Percentiles rank a stretch among this genome's conserved stretches.
Conservation (phyloP, 2,797 vertebrate species). For the Hypotaenidia philippensis region DNA sequence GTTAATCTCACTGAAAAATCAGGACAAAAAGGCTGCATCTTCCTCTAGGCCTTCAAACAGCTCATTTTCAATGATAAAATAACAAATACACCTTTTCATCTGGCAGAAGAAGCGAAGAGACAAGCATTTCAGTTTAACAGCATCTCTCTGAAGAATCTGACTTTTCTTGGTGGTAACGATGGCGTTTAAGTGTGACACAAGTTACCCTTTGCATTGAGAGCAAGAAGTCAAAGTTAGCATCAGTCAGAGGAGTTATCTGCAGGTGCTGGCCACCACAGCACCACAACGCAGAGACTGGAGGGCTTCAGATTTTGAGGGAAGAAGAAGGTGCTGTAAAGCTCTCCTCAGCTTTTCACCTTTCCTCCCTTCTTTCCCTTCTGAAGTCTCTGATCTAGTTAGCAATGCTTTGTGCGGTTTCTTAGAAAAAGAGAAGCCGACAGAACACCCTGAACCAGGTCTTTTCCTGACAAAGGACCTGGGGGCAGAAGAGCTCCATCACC, state of each 20-base stretch:
- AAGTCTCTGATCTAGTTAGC: background rate
- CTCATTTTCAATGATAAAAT: background rate
- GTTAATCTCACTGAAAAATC: background rate
- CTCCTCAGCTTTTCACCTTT: background rate
- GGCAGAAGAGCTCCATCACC: background rate
- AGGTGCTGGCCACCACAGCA: background rate
- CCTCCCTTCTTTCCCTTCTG: background rate
- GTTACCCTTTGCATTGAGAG: background rate
- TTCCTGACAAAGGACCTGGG: background rate
- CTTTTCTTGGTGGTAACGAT: background rate
- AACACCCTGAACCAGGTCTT: background rate
- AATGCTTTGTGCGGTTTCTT: background rate
- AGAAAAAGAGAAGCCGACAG: background rate
- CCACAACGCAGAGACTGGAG: fast-evolving
- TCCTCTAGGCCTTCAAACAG: background rate
- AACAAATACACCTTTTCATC: background rate
- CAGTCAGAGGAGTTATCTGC: background rate
- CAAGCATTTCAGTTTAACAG: background rate
- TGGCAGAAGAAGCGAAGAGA: background rate
- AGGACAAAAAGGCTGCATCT: background rate
- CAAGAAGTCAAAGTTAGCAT: background rate
- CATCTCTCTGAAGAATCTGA: background rate
- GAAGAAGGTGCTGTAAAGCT: background rate
- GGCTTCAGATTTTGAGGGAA: background rate
- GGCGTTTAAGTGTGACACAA: background rate